These are phyloP conservation scores for Macropus fuliginosus DNA, from an alignment of 2,797 vertebrate species.

Conservation along the genomic window DNA sequence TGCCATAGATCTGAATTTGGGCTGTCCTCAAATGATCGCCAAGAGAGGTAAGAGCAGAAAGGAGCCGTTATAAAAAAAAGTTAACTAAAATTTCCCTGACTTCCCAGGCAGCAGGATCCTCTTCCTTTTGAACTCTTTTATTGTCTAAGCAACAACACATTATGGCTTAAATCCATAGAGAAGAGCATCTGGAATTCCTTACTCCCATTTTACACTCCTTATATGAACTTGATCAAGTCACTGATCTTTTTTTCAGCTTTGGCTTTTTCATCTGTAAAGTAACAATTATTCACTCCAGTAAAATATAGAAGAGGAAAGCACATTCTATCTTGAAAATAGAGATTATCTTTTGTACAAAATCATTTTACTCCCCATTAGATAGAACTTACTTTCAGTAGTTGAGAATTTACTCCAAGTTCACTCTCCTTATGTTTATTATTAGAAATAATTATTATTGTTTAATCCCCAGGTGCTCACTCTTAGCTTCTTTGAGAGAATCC, in stretches of 20 bases:
- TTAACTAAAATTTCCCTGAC: not conserved
- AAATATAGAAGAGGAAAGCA: not conserved
- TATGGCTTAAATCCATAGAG: not conserved
- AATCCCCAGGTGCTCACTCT: too few species aligned
- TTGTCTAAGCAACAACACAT: not conserved
- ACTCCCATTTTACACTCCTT: not conserved
- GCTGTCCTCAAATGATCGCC: constrained; percentile 98
- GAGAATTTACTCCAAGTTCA: not conserved
- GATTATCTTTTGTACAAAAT: not conserved
- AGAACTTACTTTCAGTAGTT: not conserved
- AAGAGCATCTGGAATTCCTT: not conserved
- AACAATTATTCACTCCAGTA: not conserved
- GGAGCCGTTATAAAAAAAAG: not conserved
- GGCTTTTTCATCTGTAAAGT: not conserved
- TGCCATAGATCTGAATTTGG: constrained; percentile 96
- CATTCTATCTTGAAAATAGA: not conserved
- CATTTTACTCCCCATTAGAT: not conserved
- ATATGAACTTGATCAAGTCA: not conserved
- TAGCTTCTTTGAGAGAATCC: too few species aligned
- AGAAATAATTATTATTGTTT: too few species aligned
- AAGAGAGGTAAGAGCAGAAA: constrained; percentile 91
- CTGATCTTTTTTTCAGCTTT: not conserved
- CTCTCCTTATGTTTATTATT: not conserved
- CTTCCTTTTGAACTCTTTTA: not conserved
- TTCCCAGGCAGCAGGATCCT: not conserved